Base-by-base conservation (phyloP, 2,797 vertebrate genomes). In the Cyclopterus lumpus region DNA sequence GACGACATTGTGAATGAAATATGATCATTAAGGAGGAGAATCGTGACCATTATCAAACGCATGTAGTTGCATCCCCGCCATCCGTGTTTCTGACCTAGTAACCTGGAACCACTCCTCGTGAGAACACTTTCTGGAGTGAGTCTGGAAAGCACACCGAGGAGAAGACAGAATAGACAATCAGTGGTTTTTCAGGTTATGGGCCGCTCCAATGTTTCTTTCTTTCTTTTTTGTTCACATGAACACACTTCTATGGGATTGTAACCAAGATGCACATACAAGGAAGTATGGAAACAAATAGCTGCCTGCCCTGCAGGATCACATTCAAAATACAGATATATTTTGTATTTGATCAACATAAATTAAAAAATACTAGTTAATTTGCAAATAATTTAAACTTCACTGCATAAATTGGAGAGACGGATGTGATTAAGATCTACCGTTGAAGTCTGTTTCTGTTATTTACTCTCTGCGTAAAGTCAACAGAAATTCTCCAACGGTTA, bases 61-160 rank as follows among this genome's bases (percentile, higher is more conserved):
- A 73, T 63, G 80, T 78, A 16, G 55, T 79, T 61, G 46, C 60
- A n/a, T 34, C 86, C 75, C 63, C 74, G 77, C 79, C 78, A 73
- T 75, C 76, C 55, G 14, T 14, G 60, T n/a, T 28, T 46, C 15
- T 24, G 75, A 65, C 59, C 46, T 22, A 64, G 4, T 75, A 55
- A 67, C 63, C 58, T 62, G 53, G 26, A 51, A 48, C 30, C 26
- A 12, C 11, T 16, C 20, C n/a, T 48, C 16, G 4, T 14, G 6
- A 28, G 44, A 34, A 1, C 55, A 16, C 49, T 11, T 14, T 4
- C 6, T 46, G 0, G 30, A 12, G 46, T 48, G 63, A 73, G 58
- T 32, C 4, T 32, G 28, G 4, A 1, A 7, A 18, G 32, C 61
- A 5, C 59, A 7, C 7, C 11, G 53, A 44, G 30, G 14, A 26